Base-by-base conservation (phyloP, 2,113 vertebrate species). In the Anguilla japonica region DNA sequence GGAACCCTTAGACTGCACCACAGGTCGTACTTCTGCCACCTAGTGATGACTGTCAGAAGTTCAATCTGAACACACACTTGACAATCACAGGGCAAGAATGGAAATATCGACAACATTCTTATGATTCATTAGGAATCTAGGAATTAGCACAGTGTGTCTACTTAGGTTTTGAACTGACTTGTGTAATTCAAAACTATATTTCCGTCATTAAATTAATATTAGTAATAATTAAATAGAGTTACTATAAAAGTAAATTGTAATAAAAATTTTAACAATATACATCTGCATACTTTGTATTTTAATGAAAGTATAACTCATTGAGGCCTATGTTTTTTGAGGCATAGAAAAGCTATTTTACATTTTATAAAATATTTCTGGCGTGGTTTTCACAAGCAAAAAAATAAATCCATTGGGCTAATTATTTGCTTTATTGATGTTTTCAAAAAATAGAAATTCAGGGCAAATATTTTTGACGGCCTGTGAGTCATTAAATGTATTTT, bases 21-120 rank as follows among this genome's bases (percentile, higher is more conserved):
- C 40, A 81, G 87, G 56, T 87, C 85, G 87, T 86, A 83, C 87
- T 83, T 46, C 86, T 88, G 87, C 86, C 88, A 89, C 88, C 88
- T 87, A 87, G 88, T 89, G 88, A 50, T 75, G 29, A 18, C 82
- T 46, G 85, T 14, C 60, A 81, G 82, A 88, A 91, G 56, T 82
- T 75, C 83, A 87, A 7, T 29, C 46, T 75, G 8, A 75, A 75
- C 26, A 26, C 26, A 13, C n/a, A 34, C 71, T 75, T 75, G 5
- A 2, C 34, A 75, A 6, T 75, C 71, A 29, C 71, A 75, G 71
- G n/a, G 71, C 11, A 13, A 75, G 71, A n/a, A 16, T 20, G 18
- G 18, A 67, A 67, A 67, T 67, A 67, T 6, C 20, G 2, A 67
- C 5, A 67, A 67, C 22, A 67, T 67, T 26, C 60, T 5, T 26